Conservation (phyloP, 2,888 invertebrate genomes). For the Norana najaformis region DNA sequence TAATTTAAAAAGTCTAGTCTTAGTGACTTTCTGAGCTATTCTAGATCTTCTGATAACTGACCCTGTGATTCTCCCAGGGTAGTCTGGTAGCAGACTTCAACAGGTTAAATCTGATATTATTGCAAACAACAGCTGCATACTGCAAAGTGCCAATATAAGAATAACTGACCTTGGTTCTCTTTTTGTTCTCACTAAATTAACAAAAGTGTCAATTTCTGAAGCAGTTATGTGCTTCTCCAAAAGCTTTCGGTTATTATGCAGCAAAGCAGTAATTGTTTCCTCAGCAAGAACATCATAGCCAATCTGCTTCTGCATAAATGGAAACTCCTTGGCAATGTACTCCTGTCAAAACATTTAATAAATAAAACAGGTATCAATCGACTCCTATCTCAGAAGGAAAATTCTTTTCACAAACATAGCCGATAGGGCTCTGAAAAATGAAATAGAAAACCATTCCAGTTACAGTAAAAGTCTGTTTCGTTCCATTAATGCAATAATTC, state of each 20-base stretch:
- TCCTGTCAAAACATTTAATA: conserved; percentile 70
- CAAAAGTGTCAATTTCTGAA: conserved; percentile 97
- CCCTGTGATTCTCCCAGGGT: too few species aligned
- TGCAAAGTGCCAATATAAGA: neutral
- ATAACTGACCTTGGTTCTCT: conserved; percentile 82
- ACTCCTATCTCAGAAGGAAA: too few species aligned
- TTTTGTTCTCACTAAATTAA: conserved; percentile 91
- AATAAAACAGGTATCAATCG: neutral
- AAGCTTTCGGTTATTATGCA: conserved; percentile 95
- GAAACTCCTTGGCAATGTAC: conserved; percentile 97
- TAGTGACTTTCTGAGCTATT: too few species aligned
- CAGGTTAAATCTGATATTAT: neutral
- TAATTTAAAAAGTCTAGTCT: too few species aligned
- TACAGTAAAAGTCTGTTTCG: too few species aligned
- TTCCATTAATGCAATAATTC: too few species aligned
- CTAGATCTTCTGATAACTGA: too few species aligned
- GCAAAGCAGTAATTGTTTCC: conserved; percentile 95
- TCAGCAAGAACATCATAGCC: conserved; percentile 98
- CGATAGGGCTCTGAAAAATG: too few species aligned
- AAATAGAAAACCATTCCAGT: too few species aligned
- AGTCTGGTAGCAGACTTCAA: too few species aligned
- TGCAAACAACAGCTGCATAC: neutral
- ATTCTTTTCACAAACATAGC: neutral
- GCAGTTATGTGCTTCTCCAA: conserved; percentile 97
- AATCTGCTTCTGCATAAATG: conserved; percentile 99